Evolutionary conservation across 2,888 invertebrate genomes (phyloP).

Genomic region (Protonemura montana): DNA sequence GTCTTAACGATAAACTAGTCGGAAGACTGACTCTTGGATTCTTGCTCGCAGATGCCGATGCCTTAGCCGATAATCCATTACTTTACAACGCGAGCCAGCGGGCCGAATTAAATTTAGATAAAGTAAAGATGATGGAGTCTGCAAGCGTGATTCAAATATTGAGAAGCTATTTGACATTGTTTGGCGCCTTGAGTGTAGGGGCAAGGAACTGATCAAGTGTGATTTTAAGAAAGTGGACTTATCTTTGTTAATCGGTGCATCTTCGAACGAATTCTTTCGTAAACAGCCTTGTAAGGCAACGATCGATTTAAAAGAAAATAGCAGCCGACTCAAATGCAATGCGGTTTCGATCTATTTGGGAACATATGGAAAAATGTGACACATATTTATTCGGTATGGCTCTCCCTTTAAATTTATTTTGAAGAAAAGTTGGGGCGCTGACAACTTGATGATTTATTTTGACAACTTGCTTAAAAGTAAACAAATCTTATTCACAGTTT

Average conservation of each 20-base stretch:
- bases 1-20: neutral
- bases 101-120: conserved; percentile 25
- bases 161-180: conserved; percentile 8
- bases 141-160: conserved; percentile 1
- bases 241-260: neutral
- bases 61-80: neutral
- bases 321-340: neutral
- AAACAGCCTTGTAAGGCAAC: neutral
- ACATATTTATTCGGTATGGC: neutral
- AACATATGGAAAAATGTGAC: neutral
- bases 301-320: neutral
- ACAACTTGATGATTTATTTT: conserved; percentile 24
- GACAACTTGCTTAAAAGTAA: conserved; percentile 32
- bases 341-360: neutral
- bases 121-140: conserved; percentile 23
- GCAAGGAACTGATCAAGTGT: neutral
- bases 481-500: conserved; percentile 19
- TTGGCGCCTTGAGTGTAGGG: neutral
- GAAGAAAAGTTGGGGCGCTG: neutral
- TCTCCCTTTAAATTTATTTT: neutral
- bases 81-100: neutral
- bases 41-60: neutral
- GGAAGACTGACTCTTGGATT: neutral
- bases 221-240: neutral
- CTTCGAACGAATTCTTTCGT: neutral